Percentiles rank a stretch among this genome's conserved stretches.
Evolutionary conservation across 2,888 invertebrate genomes (phyloP).

Genomic region (Macrophya annulata): DNA sequence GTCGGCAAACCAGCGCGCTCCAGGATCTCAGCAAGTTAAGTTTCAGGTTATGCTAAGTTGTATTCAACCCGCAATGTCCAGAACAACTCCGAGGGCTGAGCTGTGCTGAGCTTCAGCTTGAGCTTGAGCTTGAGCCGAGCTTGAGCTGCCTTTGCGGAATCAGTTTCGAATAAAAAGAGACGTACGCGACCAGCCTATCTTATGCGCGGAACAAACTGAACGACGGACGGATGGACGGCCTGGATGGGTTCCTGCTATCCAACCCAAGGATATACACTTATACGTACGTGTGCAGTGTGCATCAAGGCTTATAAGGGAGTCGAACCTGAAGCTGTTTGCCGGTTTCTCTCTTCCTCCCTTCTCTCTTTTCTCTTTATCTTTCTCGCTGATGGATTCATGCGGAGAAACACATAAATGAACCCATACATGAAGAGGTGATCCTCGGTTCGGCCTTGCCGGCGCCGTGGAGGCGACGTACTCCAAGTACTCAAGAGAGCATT

Average conservation of each 20-base stretch:
- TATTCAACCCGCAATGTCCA: slow-evolving; percentile 9
- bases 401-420: slow-evolving; percentile 1
- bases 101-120: not conserved
- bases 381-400: slow-evolving; percentile 33
- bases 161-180: slow-evolving; percentile 51
- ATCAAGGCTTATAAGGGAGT: slow-evolving; percentile 51
- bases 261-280: slow-evolving; percentile 16
- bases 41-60: slow-evolving; percentile 54
- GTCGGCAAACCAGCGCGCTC: slow-evolving; percentile 4
- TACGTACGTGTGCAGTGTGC: slow-evolving; percentile 11
- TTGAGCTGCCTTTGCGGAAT: slow-evolving; percentile 43
- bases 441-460: slow-evolving; percentile 46
- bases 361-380: not conserved
- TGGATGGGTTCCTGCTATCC: slow-evolving; percentile 27
- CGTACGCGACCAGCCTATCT: slow-evolving; percentile 53
- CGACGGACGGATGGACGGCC: slow-evolving; percentile 33
- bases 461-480: slow-evolving; percentile 52
- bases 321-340: slow-evolving; percentile 28
- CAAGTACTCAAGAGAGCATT: slow-evolving; percentile 29
- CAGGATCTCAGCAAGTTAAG: not conserved
- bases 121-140: not conserved
- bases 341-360: slow-evolving; percentile 1
- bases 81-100: not conserved
- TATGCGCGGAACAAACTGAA: slow-evolving; percentile 44
- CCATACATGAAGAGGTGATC: slow-evolving; percentile 20